Evolutionary conservation across 64 coral and sea anemone genomes (phyloP).

Genomic region (Platygyra sinensis): DNA sequence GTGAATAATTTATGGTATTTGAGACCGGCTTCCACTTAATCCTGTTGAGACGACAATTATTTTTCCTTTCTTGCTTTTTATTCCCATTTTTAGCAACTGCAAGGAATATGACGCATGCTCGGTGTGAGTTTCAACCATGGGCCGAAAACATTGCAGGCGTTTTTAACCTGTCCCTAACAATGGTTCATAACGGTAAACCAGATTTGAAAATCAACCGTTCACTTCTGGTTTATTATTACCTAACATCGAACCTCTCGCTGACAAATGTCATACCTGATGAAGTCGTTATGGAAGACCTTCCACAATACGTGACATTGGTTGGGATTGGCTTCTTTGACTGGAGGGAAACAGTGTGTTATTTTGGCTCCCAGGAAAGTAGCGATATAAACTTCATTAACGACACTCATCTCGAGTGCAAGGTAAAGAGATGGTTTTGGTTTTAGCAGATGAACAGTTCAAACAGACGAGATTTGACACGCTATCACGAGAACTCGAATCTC

Average conservation of each 20-base stretch:
- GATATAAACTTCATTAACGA: neutral
- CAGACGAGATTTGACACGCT: too few species aligned
- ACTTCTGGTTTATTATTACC: conserved; percentile 22
- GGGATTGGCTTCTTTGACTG: conserved; percentile 44
- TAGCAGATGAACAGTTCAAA: too few species aligned
- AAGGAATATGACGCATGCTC: conserved; percentile 29
- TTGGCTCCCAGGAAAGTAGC: neutral
- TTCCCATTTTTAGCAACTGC: neutral
- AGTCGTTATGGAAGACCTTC: neutral
- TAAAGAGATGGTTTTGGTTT: neutral
- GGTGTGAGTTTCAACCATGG: neutral
- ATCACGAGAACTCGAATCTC: too few species aligned
- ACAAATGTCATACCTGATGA: neutral
- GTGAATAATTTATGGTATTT: neutral
- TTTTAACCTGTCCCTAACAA: conserved; percentile 9
- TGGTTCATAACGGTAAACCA: neutral
- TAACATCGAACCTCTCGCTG: neutral
- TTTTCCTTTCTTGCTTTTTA: neutral
- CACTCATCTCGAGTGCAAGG: neutral
- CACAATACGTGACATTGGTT: neutral
- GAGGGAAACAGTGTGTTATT: conserved; percentile 25
- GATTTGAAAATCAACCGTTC: neutral
- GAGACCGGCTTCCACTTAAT: neutral
- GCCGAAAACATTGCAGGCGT: neutral
- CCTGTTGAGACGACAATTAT: neutral